These are phyloP conservation scores for Tetranychus piercei DNA, from an alignment of 2,888 invertebrate species.

Conservation along the genomic window DNA sequence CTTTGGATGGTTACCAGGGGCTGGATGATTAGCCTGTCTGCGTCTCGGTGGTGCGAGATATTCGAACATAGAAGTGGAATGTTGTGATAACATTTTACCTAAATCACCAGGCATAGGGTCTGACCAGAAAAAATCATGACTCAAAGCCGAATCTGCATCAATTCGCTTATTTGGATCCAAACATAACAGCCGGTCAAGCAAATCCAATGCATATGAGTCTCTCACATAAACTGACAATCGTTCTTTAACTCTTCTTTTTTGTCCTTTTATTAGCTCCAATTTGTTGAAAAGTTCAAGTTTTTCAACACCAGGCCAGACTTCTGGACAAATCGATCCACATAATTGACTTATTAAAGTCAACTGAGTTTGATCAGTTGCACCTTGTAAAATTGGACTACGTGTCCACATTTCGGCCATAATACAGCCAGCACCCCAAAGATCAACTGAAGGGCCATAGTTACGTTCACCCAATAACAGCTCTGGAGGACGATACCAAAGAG, in stretches of 20 bases:
- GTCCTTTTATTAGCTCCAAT: conserved; percentile 57
- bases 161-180: conserved; percentile 71
- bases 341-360: conserved; percentile 79
- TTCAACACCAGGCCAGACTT: conserved; percentile 84
- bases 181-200: conserved; percentile 72
- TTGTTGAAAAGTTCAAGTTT: conserved; percentile 66
- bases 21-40: conserved; percentile 42
- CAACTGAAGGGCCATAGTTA: conserved; percentile 89
- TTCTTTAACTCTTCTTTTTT: conserved; percentile 45
- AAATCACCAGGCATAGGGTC: conserved; percentile 77
- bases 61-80: conserved; percentile 84
- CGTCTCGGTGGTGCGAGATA: conserved; percentile 60
- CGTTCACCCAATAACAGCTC: conserved; percentile 54
- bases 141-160: conserved; percentile 77
- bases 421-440: conserved; percentile 79
- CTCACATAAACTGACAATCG: conserved; percentile 55
- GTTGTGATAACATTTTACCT: conserved; percentile 73
- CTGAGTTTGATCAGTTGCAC: conserved; percentile 78
- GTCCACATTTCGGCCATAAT: conserved; percentile 99
- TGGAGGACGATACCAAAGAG: conserved; percentile 51
- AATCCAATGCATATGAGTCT: conserved; percentile 74
- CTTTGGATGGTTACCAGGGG: conserved; percentile 14
- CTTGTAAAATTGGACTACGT: conserved; percentile 49
- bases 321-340: conserved; percentile 81
- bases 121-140: conserved; percentile 96